phyloP scores from a whole-genome alignment of 2,797 vertebrate species.

The Enteromius radiatus region DNA sequence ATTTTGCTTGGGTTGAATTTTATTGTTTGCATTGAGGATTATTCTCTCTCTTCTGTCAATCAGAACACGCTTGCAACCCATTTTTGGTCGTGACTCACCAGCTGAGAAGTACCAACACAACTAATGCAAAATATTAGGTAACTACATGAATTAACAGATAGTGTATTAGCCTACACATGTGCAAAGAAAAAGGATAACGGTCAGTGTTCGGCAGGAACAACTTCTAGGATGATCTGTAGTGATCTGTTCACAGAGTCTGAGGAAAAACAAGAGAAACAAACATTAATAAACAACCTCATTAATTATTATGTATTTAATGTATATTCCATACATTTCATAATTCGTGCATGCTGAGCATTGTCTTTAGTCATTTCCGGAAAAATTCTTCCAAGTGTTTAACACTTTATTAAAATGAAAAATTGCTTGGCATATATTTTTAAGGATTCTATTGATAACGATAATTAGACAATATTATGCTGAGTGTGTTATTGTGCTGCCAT shows the following conservation, averaged over 20 bases:
- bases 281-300: not conserved
- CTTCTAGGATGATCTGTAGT: slow-evolving; percentile 91
- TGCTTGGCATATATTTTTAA: not conserved
- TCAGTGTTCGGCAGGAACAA: slow-evolving; percentile 83
- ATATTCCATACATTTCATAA: not conserved
- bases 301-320: not conserved
- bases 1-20: not conserved
- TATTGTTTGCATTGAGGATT: slow-evolving; percentile 14
- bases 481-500: too few relatives aligned
- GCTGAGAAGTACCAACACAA: not conserved
- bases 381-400: not conserved
- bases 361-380: not conserved
- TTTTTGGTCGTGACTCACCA: not conserved
- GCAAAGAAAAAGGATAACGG: slow-evolving; percentile 30
- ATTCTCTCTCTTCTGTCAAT: not conserved
- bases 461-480: too few relatives aligned
- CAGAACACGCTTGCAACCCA: not conserved
- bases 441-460: too few relatives aligned
- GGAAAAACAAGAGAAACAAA: slow-evolving; percentile 52
- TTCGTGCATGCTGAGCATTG: not conserved
- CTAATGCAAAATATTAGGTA: too few relatives aligned
- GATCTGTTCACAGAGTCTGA: slow-evolving; percentile 83
- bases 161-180: not conserved
- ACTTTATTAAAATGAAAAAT: not conserved
- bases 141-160: not conserved